A percentile compares a stretch with the other conserved stretches of the same genome.
Conservation (phyloP, 2,888 invertebrate species). For the Coleophora deauratella region DNA sequence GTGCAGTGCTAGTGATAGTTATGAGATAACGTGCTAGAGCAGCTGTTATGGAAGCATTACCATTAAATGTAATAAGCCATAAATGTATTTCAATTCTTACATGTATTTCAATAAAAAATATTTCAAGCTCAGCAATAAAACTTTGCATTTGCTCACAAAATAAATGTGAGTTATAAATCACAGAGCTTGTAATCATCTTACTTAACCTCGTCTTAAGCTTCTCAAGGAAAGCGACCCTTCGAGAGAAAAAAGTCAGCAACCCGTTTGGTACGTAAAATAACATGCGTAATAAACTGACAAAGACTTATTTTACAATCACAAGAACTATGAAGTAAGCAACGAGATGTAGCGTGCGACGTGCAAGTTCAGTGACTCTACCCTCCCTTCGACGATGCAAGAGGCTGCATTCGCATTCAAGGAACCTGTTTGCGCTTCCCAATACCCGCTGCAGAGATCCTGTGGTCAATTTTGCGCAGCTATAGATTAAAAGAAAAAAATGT, state of each 20-base stretch:
- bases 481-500: conserved; percentile 34
- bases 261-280: conserved; percentile 24
- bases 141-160: no score
- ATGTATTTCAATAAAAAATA: no score
- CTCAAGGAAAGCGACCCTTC: no score
- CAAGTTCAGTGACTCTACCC: conserved; percentile 68
- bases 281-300: conserved; percentile 28
- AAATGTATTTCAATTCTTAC: no score
- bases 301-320: conserved; percentile 60
- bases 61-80: no score
- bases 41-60: no score
- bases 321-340: conserved; percentile 61
- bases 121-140: no score
- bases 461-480: conserved; percentile 36
- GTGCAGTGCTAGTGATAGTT: no score
- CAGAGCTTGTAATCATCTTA: no score
- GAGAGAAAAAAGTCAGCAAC: conserved; percentile 1
- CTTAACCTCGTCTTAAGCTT: no score
- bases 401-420: conserved; percentile 56
- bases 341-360: conserved; percentile 57
- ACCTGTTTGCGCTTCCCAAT: conserved; percentile 67
- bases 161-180: no score
- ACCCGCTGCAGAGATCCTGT: conserved; percentile 35
- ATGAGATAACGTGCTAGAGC: no score
- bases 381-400: conserved; percentile 64